phyloP scores from a whole-genome alignment of 2,797 vertebrate species.

The Threskiornis aethiopicus region DNA sequence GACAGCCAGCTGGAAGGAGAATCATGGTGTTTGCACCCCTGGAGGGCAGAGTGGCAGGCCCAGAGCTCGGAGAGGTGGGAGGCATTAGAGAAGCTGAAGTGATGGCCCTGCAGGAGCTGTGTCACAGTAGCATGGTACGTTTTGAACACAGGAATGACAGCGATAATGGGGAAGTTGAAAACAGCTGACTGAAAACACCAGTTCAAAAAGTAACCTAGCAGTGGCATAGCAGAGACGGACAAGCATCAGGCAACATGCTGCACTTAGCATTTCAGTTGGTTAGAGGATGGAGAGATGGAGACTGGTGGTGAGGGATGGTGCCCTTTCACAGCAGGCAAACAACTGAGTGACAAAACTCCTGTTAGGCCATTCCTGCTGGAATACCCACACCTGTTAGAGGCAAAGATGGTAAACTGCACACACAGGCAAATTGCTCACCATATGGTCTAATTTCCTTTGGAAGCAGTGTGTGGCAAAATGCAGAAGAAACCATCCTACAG shows the following conservation, averaged over 20 bases:
- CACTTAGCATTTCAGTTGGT: neutral
- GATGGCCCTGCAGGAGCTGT: neutral
- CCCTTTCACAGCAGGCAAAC: neutral
- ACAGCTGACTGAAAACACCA: neutral
- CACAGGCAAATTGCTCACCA: neutral
- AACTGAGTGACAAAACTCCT: neutral
- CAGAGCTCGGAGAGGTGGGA: neutral
- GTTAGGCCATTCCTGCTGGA: neutral
- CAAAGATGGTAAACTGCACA: neutral
- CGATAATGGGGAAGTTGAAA: neutral
- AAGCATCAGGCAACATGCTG: neutral
- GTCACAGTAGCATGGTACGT: accelerated
- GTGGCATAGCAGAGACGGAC: neutral
- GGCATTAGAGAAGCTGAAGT: neutral
- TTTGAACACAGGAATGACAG: neutral
- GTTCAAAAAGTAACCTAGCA: neutral
- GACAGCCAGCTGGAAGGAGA: neutral
- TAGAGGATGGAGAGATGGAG: neutral
- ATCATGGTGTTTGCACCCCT: neutral
- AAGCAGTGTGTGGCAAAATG: neutral
- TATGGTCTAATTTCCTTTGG: neutral
- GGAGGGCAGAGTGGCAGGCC: neutral
- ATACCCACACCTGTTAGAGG: neutral
- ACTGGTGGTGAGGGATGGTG: neutral
- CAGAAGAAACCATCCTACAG: neutral